phyloP scores from a whole-genome alignment of 37 sponge, comb jelly and placozoan genomes.

The Mnemiopsis leidyi region DNA sequence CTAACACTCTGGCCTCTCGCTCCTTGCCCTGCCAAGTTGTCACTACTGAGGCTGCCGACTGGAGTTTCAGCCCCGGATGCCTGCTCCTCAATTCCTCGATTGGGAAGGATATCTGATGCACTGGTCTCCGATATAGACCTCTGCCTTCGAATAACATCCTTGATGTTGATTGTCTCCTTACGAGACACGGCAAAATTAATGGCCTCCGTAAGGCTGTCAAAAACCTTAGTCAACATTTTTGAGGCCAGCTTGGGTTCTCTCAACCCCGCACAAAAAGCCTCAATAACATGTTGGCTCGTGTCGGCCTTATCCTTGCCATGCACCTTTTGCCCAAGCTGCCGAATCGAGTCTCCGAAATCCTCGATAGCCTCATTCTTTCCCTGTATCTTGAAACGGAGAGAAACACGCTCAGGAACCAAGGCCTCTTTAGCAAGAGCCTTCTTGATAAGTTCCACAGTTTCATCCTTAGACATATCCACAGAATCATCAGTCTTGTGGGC shows the following conservation, averaged over 20 bases:
- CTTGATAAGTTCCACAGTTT: neutral
- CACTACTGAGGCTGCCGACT: too few relatives aligned
- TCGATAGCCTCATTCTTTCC: neutral
- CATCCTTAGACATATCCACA: neutral
- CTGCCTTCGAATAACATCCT: too few relatives aligned
- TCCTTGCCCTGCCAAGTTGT: too few relatives aligned
- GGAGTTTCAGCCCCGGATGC: too few relatives aligned
- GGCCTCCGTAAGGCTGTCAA: neutral
- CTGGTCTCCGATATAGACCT: too few relatives aligned
- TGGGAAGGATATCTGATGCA: too few relatives aligned
- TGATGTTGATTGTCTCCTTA: neutral
- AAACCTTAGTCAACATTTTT: neutral
- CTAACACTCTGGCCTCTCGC: too few relatives aligned
- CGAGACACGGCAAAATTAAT: neutral
- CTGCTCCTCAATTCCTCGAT: too few relatives aligned
- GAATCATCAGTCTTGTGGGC: neutral
- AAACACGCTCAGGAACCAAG: neutral
- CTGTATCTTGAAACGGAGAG: neutral
- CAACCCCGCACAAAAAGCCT: neutral
- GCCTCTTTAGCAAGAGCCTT: neutral
- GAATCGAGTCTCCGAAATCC: neutral
- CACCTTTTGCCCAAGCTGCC: neutral
- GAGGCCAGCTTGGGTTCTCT: neutral
- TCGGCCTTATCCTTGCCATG: neutral
- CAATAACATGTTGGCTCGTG: neutral